Evolutionary conservation across 2,888 invertebrate genomes (phyloP).

Genomic region (Drosophila diplacantha): DNA sequence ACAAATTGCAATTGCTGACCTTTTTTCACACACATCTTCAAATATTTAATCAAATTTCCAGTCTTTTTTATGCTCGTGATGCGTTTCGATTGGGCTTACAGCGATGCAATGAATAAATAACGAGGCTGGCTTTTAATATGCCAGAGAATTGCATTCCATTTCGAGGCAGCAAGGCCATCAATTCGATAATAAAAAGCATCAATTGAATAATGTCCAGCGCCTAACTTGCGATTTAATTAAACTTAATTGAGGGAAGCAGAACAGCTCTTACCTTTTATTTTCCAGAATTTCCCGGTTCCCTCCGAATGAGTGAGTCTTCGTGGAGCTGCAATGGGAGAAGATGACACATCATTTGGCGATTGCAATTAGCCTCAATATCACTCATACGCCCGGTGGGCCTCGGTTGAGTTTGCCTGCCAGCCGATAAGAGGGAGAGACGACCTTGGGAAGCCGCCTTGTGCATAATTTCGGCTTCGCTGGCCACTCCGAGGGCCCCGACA

Average conservation of each 20-base stretch:
- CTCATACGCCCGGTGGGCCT: slow-evolving; percentile 17
- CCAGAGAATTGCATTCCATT: not conserved
- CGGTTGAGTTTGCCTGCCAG: not conserved
- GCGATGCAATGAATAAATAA: slow-evolving; percentile 13
- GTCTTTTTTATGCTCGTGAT: not conserved
- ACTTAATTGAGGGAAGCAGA: not conserved
- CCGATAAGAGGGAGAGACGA: slow-evolving; percentile 1
- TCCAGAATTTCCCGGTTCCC: too few species aligned
- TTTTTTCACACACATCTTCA: not conserved
- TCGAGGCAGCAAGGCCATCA: too few species aligned
- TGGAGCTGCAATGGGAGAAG: slow-evolving; percentile 9
- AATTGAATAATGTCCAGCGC: not conserved
- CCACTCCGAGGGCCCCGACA: not conserved
- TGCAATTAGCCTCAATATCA: slow-evolving; percentile 16
- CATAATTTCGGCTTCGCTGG: slow-evolving; percentile 22
- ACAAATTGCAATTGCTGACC: too few species aligned
- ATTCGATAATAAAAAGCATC: not conserved
- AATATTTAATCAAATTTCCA: slow-evolving; percentile 1
- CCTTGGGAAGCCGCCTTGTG: slow-evolving; percentile 5
- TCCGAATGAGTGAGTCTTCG: not conserved
- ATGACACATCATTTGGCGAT: slow-evolving; percentile 1
- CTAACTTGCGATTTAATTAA: not conserved
- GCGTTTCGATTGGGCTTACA: slow-evolving; percentile 6
- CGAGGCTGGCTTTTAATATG: not conserved
- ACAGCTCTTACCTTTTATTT: not conserved